phyloP scores from a whole-genome alignment of 2,797 vertebrate species.

The Periophthalmus magnuspinnatus region DNA sequence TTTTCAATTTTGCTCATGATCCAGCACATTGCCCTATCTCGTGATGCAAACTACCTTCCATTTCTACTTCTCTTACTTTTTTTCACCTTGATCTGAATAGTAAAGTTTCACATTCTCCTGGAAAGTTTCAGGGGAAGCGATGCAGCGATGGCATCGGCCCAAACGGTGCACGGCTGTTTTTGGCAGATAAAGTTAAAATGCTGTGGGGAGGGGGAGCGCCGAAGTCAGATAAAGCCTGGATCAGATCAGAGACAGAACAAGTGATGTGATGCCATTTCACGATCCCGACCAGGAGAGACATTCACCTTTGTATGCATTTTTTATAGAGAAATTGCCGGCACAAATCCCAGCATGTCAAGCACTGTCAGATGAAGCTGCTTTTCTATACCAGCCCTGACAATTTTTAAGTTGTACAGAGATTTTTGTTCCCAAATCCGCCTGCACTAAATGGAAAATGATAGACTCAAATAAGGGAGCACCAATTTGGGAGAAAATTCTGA shows the following conservation, averaged over 20 bases:
- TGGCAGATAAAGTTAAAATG: slow-evolving; percentile 58
- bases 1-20: background rate
- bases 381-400: slow-evolving; percentile 27
- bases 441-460: background rate
- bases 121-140: slow-evolving; percentile 49
- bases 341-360: slow-evolving; percentile 43
- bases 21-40: background rate
- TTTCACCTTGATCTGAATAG: slow-evolving; percentile 46
- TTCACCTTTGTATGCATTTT: slow-evolving; percentile 52
- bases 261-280: slow-evolving; percentile 38
- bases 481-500: background rate
- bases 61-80: slow-evolving; percentile 54
- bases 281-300: slow-evolving; percentile 47
- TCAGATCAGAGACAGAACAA: slow-evolving; percentile 46
- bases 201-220: slow-evolving; percentile 32
- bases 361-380: slow-evolving; percentile 37
- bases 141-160: slow-evolving; percentile 38
- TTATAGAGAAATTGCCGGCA: slow-evolving; percentile 27
- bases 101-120: slow-evolving; percentile 54
- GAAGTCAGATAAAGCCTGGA: slow-evolving; percentile 42
- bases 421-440: slow-evolving; percentile 20
- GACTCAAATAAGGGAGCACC: background rate
- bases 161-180: slow-evolving; percentile 46
- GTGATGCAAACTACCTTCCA: slow-evolving; percentile 2
- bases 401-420: slow-evolving; percentile 29